phyloP scores from a whole-genome alignment of 1,140 invertebrate species.

The Hydropsyche tenuis region DNA sequence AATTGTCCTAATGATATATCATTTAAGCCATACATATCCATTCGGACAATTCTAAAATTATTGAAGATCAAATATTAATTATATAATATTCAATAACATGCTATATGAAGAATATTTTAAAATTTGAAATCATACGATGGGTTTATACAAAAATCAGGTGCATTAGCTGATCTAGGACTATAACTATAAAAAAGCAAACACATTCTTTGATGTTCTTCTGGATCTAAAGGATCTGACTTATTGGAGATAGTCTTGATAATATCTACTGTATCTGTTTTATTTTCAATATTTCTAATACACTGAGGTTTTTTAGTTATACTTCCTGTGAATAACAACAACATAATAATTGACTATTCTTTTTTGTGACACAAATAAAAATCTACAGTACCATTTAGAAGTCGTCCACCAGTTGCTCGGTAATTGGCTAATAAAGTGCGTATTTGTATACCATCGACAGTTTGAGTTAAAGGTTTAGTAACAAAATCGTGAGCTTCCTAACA shows the following conservation, averaged over 20 bases:
- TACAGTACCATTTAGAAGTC: slow-evolving; percentile 58
- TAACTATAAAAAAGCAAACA: slow-evolving; percentile 93
- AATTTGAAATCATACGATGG: slow-evolving; percentile 71
- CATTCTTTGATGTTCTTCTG: slow-evolving; percentile 85
- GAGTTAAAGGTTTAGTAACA: slow-evolving; percentile 71
- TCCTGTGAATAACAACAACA: slow-evolving; percentile 3
- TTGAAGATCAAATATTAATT: too few species aligned
- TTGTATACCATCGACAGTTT: slow-evolving; percentile 67
- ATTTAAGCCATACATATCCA: slow-evolving; percentile 94
- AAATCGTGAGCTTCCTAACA: slow-evolving; percentile 74
- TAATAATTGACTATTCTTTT: neutral
- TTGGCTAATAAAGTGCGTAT: slow-evolving; percentile 79
- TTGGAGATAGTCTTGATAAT: neutral
- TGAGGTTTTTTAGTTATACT: slow-evolving; percentile 1
- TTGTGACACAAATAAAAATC: slow-evolving; percentile 40
- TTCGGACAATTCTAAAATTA: slow-evolving; percentile 77
- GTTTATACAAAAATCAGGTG: slow-evolving; percentile 87
- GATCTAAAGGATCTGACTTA: slow-evolving; percentile 80
- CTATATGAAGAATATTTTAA: slow-evolving; percentile 8
- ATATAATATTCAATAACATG: too few species aligned
- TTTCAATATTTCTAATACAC: neutral
- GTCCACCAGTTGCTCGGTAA: slow-evolving; percentile 84
- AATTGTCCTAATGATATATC: slow-evolving; percentile 96
- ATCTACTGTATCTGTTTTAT: neutral
- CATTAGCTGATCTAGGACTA: slow-evolving; percentile 78